Conservation (phyloP, 2,888 invertebrate genomes). For the Julus scanicus region DNA sequence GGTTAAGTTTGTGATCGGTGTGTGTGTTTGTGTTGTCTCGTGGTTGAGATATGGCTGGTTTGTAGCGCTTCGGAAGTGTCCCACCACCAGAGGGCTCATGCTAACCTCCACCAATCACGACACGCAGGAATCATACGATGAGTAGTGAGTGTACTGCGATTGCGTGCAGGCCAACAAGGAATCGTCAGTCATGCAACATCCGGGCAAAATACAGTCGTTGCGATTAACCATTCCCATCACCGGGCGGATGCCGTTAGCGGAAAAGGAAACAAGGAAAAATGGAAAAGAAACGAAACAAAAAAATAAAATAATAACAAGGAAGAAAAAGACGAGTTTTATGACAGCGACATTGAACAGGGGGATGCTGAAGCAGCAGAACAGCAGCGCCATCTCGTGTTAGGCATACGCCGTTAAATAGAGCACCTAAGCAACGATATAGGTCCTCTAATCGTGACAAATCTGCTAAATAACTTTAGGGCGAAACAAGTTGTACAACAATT, state of each 20-base stretch:
- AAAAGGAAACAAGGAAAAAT: not conserved
- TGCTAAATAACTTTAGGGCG: slow-evolving; percentile 13
- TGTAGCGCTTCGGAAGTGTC: slow-evolving; percentile 44
- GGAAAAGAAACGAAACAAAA: not conserved
- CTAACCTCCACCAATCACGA: slow-evolving; percentile 54
- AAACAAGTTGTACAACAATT: slow-evolving; percentile 4
- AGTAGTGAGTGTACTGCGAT: slow-evolving; percentile 50
- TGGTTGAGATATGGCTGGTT: not conserved
- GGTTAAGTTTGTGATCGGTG: not conserved
- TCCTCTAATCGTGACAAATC: not conserved
- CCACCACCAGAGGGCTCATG: slow-evolving; percentile 51
- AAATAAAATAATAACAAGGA: not conserved
- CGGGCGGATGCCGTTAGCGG: slow-evolving; percentile 40
- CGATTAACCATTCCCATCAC: slow-evolving; percentile 54
- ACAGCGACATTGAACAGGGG: not conserved
- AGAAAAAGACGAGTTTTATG: not conserved
- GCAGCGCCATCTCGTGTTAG: slow-evolving; percentile 34
- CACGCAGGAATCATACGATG: slow-evolving; percentile 48
- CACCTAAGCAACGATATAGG: not conserved
- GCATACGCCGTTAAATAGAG: not conserved
- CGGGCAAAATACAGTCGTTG: slow-evolving; percentile 53
- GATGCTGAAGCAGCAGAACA: slow-evolving; percentile 27
- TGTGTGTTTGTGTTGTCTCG: not conserved
- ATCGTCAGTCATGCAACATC: slow-evolving; percentile 48
- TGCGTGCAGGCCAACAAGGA: slow-evolving; percentile 55